Evolutionary conservation across 1,140 invertebrate genomes (phyloP).

Genomic region (Adelges cooleyi): DNA sequence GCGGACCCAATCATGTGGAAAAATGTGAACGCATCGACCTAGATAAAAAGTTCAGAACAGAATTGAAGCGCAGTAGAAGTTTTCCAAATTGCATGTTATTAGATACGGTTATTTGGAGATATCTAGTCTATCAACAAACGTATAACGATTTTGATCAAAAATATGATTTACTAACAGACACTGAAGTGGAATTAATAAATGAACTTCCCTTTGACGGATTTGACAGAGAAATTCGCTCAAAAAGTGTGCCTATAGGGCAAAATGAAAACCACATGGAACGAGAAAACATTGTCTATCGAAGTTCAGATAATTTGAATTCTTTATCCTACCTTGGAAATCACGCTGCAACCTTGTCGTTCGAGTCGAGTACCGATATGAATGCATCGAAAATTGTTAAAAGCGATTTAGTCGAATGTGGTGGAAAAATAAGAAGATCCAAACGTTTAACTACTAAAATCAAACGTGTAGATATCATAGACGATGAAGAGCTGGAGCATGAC

Average conservation of each 20-base stretch:
- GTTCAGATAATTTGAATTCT: neutral
- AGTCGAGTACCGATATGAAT: neutral
- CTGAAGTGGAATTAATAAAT: neutral
- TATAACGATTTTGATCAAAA: neutral
- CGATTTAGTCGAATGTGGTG: neutral
- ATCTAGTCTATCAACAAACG: neutral
- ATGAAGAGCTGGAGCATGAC: neutral
- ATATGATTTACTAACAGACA: neutral
- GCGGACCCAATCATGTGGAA: neutral
- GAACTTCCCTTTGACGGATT: neutral
- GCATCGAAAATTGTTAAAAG: neutral
- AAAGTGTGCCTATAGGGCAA: neutral
- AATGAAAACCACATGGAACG: neutral
- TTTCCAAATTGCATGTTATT: slow-evolving; percentile 6
- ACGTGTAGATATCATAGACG: neutral
- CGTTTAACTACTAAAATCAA: slow-evolving; percentile 11
- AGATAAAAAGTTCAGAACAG: neutral
- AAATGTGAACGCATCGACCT: neutral
- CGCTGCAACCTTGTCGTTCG: neutral
- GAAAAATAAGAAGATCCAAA: slow-evolving; percentile 14
- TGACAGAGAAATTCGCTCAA: neutral
- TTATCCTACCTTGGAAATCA: neutral
- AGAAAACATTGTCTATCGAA: neutral
- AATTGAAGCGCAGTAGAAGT: slow-evolving; percentile 17
- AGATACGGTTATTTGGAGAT: slow-evolving; percentile 1